Evolutionary conservation across 2,113 vertebrate genomes (phyloP).

Genomic region (Aptenodytes patagonicus): DNA sequence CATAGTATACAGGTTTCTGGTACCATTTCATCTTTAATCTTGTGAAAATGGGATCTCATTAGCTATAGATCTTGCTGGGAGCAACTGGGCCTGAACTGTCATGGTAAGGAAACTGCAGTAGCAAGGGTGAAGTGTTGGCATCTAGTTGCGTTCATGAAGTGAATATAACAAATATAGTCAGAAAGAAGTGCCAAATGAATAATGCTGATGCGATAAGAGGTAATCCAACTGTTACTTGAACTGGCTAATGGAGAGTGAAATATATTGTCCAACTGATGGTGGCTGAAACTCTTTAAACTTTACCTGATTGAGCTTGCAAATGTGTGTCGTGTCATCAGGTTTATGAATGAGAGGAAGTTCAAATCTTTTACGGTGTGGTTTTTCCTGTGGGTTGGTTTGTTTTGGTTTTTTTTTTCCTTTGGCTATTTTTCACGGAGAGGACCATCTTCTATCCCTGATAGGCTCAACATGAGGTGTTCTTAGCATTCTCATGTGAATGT

Average conservation of each 20-base stretch:
- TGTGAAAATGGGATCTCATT: neutral
- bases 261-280: neutral
- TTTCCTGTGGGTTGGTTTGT: neutral
- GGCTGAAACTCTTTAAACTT: neutral
- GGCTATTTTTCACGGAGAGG: neutral
- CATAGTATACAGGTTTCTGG: neutral
- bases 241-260: neutral
- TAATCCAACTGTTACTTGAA: neutral
- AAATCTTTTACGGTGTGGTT: neutral
- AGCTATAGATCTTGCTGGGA: neutral
- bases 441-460: neutral
- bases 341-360: neutral
- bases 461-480: neutral
- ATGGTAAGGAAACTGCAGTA: neutral
- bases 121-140: neutral
- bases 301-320: neutral
- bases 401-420: rapidly evolving
- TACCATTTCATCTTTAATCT: neutral
- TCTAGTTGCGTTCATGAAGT: neutral
- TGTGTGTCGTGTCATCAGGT: neutral
- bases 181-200: neutral
- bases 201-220: neutral
- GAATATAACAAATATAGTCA: neutral
- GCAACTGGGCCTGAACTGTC: neutral
- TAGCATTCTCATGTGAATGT: neutral